Conservation (phyloP, 2,113 vertebrate genomes). For the Dromiciops gliroides region DNA sequence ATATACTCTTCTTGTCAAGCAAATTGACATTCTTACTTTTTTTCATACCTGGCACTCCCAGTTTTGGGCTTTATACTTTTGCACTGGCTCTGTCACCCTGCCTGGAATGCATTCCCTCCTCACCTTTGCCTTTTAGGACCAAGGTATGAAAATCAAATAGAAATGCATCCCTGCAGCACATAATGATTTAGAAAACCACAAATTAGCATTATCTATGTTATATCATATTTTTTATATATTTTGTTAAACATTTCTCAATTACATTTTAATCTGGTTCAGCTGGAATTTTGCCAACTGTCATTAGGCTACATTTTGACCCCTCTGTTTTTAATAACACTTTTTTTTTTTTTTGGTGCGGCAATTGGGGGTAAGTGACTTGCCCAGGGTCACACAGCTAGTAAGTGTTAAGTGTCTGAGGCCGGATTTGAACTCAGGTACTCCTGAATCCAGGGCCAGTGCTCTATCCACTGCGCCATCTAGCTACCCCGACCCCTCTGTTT, state of each 20-base stretch:
- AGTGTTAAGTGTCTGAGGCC: no score
- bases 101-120: no score
- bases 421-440: no score
- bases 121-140: no score
- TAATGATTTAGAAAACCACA: not conserved
- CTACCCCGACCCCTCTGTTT: not conserved
- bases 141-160: not conserved
- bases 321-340: no score
- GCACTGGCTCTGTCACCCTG: not conserved
- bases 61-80: not conserved
- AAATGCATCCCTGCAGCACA: not conserved
- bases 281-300: not conserved
- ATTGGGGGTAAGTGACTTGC: no score
- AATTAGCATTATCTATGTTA: not conserved
- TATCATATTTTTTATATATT: not conserved
- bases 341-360: no score
- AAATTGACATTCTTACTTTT: not conserved
- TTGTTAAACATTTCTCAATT: not conserved
- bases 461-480: no score
- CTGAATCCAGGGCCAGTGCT: no score
- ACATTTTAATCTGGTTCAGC: not conserved
- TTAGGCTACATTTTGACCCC: not conserved
- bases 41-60: not conserved
- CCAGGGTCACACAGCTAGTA: no score
- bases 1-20: not conserved